Conservation (phyloP, 2,113 vertebrate genomes). For the Melanerpes aurifrons region DNA sequence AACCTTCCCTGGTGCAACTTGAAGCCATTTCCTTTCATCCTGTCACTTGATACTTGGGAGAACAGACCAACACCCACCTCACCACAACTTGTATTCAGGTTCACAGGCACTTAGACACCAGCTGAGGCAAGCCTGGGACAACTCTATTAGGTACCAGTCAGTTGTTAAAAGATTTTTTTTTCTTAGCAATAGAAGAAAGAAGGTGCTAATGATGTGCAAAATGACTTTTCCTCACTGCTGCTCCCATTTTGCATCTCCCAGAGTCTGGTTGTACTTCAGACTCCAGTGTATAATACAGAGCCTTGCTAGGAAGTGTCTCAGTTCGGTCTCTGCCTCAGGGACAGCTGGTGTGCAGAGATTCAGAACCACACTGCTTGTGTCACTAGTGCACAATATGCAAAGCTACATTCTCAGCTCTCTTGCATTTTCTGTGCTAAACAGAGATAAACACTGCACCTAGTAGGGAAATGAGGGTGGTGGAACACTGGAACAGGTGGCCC, state of each 20-base stretch:
- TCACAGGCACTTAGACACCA: neutral
- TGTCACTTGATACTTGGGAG: no score
- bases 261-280: neutral
- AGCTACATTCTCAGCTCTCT: neutral
- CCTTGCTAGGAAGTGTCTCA: neutral
- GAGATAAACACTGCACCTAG: neutral
- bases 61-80: no score
- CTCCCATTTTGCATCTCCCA: neutral
- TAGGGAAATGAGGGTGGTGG: neutral
- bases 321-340: neutral
- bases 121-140: neutral
- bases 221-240: neutral
- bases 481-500: no score
- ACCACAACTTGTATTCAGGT: no score
- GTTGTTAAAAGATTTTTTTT: neutral
- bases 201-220: neutral
- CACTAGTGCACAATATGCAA: neutral
- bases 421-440: neutral
- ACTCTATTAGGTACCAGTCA: neutral
- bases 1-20: no score
- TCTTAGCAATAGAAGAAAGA: neutral
- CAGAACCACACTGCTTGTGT: accelerated
- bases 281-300: neutral
- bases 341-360: neutral
- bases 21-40: no score